A percentile compares a stretch with the other conserved stretches of the same genome.
Evolutionary conservation across 2,113 vertebrate genomes (phyloP).

Genomic region (Nanger granti): DNA sequence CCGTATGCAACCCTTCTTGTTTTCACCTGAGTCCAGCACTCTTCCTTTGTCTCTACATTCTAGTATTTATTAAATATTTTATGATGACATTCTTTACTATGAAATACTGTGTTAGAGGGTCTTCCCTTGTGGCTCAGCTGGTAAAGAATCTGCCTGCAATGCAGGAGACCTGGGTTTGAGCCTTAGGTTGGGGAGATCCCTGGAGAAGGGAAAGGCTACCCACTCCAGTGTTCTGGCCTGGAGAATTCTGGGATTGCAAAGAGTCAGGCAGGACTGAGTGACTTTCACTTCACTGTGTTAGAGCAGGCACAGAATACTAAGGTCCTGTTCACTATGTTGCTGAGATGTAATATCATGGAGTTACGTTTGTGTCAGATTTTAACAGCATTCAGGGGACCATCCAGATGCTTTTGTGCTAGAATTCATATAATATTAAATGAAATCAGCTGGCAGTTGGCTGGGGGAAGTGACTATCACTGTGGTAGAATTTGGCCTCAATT

Average conservation of each 20-base stretch:
- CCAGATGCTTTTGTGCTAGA: slow-evolving; percentile 12
- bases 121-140: not conserved
- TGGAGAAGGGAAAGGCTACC: not conserved
- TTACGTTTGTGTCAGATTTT: slow-evolving; percentile 16
- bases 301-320: not conserved
- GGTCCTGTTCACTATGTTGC: not conserved
- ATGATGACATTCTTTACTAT: not conserved
- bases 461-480: not conserved
- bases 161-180: not conserved
- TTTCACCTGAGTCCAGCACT: not conserved
- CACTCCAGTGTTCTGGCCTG: not conserved
- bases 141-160: not conserved
- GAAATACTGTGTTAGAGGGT: not conserved
- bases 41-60: not conserved
- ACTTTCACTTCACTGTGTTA: not conserved
- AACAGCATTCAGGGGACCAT: not conserved
- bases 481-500: not conserved
- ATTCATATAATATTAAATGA: slow-evolving; percentile 31
- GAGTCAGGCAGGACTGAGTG: not conserved
- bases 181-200: not conserved
- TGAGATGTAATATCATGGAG: not conserved
- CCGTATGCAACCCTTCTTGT: not conserved
- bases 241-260: not conserved
- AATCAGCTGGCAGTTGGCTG: not conserved
- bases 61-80: slow-evolving; percentile 1